phyloP scores from a whole-genome alignment of 2,113 vertebrate genomes.

The Chaetodon trifascialis region DNA sequence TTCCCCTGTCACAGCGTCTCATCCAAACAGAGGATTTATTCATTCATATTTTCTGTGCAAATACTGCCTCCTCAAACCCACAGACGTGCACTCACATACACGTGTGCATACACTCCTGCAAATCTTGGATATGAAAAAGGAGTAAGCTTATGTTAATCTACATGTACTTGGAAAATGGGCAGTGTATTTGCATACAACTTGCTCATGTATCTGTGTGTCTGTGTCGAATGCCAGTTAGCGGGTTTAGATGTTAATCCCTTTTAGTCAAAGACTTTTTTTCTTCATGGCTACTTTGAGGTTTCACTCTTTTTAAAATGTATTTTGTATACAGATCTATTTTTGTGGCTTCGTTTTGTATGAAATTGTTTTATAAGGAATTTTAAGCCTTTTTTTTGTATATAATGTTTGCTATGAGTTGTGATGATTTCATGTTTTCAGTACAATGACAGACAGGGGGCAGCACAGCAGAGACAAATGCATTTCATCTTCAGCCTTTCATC shows the following conservation, averaged over 20 bases:
- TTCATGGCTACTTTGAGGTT: conserved; percentile 54
- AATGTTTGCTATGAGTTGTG: conserved; percentile 28
- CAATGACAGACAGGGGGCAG: conserved; percentile 72
- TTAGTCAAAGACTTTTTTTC: conserved; percentile 46
- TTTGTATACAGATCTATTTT: conserved; percentile 81
- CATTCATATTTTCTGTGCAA: conserved; percentile 45
- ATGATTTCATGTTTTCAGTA: conserved; percentile 21
- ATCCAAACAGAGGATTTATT: conserved; percentile 42
- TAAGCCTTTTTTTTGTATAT: conserved; percentile 48
- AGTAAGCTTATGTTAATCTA: conserved; percentile 41
- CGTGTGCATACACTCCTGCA: background rate
- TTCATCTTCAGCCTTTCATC: conserved; percentile 18
- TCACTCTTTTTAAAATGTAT: conserved; percentile 65
- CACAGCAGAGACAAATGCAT: conserved; percentile 52
- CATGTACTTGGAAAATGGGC: conserved; percentile 27
- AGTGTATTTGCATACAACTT: conserved; percentile 22
- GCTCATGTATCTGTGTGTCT: conserved; percentile 35
- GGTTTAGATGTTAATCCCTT: conserved; percentile 61
- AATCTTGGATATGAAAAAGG: conserved; percentile 32
- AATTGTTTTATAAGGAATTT: conserved; percentile 65
- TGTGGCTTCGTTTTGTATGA: conserved; percentile 72
- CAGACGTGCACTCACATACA: background rate
- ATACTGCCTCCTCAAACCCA: conserved; percentile 27
- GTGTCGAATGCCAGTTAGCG: conserved; percentile 64
- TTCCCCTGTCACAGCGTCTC: conserved; percentile 33